Conservation (phyloP, 30 jellyfish, hydroid and myxozoan genomes). For the Hydractinia symbiolongicarpus region DNA sequence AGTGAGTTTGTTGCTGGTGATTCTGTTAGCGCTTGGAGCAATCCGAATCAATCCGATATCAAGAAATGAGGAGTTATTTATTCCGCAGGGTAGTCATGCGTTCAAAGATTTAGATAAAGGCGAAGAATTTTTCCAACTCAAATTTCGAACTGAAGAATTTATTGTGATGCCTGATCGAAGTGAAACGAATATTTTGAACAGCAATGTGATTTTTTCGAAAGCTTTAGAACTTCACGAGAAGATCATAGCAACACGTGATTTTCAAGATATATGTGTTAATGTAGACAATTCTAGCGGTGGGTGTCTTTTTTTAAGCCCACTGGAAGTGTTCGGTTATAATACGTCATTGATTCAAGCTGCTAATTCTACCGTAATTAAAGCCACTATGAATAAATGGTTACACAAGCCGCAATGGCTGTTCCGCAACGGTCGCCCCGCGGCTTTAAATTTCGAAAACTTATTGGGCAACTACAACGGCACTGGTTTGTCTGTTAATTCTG, state of each 20-base stretch:
- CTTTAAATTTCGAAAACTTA: not conserved
- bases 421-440: constrained; percentile 21
- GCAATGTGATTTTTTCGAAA: not conserved
- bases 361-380: constrained; percentile 3
- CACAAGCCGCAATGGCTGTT: not conserved
- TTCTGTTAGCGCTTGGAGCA: constrained; percentile 15
- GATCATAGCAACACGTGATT: not conserved
- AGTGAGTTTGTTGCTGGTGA: not conserved
- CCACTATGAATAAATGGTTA: not conserved
- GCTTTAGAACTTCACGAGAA: constrained; percentile 13
- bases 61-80: constrained; percentile 18
- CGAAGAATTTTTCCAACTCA: not conserved
- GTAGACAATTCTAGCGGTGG: not conserved
- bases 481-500: not conserved
- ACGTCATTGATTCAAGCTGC: constrained; percentile 4
- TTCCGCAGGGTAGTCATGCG: constrained; percentile 22
- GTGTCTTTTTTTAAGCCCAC: constrained; percentile 9
- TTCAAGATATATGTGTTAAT: not conserved
- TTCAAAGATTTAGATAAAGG: constrained; percentile 10
- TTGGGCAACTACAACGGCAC: constrained; percentile 1
- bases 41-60: not conserved
- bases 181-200: not conserved
- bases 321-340: constrained; percentile 26
- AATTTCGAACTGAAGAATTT: not conserved
- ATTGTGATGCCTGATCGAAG: not conserved